Evolutionary conservation across 2,888 invertebrate genomes (phyloP).

Genomic region (Sussaba pulchella): DNA sequence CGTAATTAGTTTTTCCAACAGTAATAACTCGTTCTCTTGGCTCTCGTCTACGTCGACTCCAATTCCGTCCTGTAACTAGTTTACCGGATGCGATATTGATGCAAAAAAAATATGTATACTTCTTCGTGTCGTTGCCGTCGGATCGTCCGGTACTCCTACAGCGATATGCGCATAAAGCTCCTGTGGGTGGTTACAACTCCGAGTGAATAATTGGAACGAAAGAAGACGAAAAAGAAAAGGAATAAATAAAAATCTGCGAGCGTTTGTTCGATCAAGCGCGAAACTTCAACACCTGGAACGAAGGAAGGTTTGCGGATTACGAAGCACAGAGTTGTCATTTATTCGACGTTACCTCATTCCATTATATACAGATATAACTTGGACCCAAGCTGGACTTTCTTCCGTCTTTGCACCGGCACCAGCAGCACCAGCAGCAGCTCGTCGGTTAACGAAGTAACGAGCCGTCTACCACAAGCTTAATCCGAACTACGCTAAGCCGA

Average conservation of each 20-base stretch:
- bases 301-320: too few species aligned
- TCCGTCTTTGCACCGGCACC: conserved; percentile 24
- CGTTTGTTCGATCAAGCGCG: too few species aligned
- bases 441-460: conserved; percentile 77
- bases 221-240: too few species aligned
- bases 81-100: neutral
- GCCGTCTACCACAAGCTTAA: conserved; percentile 79
- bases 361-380: too few species aligned
- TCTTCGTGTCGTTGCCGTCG: neutral
- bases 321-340: too few species aligned
- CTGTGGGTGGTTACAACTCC: too few species aligned
- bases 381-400: neutral
- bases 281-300: too few species aligned
- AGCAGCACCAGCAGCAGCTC: conserved; percentile 48
- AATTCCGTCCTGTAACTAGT: conserved; percentile 36
- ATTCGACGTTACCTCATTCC: too few species aligned
- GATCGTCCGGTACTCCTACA: too few species aligned
- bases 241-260: too few species aligned
- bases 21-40: conserved; percentile 38
- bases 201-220: too few species aligned
- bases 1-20: conserved; percentile 60
- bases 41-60: conserved; percentile 6
- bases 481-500: conserved; percentile 78
- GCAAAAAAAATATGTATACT: neutral
- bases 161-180: too few species aligned